Evolutionary conservation across 2,113 vertebrate species (phyloP).

Genomic region (Thinocorus orbignyianus): DNA sequence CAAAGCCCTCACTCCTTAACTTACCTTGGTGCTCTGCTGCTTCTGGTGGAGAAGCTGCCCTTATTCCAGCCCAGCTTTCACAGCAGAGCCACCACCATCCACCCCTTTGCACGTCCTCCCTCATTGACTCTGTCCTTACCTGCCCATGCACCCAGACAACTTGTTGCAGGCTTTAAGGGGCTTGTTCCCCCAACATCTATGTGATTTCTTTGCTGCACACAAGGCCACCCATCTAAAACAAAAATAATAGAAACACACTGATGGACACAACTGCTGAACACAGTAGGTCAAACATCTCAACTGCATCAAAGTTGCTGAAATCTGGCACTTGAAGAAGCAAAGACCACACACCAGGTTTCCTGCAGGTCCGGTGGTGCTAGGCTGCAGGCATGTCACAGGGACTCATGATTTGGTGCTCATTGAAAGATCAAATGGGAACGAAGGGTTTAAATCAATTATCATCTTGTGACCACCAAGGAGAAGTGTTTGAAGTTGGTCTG

Average conservation of each 20-base stretch:
- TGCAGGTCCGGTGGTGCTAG: too few relatives aligned
- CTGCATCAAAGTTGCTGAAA: neutral
- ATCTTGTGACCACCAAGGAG: neutral
- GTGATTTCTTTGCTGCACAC: neutral
- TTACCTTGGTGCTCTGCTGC: neutral
- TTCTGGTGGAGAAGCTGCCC: neutral
- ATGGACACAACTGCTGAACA: neutral
- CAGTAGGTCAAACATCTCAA: neutral
- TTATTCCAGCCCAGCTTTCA: neutral
- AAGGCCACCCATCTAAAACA: neutral
- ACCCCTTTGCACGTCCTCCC: neutral
- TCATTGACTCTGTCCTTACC: neutral
- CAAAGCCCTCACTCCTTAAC: neutral
- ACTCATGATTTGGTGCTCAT: neutral
- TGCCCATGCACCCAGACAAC: too few relatives aligned
- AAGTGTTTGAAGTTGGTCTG: neutral
- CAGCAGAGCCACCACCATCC: neutral
- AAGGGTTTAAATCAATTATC: neutral
- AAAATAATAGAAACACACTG: neutral
- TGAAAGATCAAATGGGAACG: neutral
- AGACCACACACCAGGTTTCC: neutral
- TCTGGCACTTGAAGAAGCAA: neutral
- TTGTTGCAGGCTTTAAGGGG: neutral
- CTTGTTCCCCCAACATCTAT: neutral
- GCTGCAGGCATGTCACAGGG: neutral